Base-by-base conservation (phyloP, 1,140 invertebrate species). In the Drosophila kurseongensis region DNA sequence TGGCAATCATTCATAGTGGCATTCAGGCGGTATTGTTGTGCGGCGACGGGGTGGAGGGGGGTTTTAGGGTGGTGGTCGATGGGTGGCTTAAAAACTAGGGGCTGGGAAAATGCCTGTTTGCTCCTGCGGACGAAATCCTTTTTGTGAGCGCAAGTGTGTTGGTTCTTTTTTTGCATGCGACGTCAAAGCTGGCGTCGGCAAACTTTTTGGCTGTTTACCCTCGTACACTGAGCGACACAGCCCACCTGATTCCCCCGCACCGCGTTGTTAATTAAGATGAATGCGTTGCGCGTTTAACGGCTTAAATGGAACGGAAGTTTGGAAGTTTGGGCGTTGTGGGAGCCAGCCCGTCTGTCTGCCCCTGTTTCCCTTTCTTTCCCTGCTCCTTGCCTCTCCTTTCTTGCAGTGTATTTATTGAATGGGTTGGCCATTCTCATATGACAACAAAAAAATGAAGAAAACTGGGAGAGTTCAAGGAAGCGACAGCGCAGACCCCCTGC, bases 1-100 rank as follows among this genome's bases (percentile, higher is more conserved):
- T 60, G 79, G 83, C 83, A 88, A 88, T 88, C 83, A 88, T 88
- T 88, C 83, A 88, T 88, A 76, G 78, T 79, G 75, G 65, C 74
- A 54, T 68, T 68, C 61, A 41, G 78, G 72, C 52, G 81, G 69
- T 74, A 78, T 85, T 80, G 77, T 80, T 85, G 74, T 63, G 54
- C 41, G 59, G 42, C 56, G 44, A 47, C 9, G 5, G 27, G 41
- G 51, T 27, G 48, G 54, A 47, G 23, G 23, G 9, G 38, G 18
- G 14, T 10, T 27, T 36, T 18, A 36, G 13, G 59, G 58, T 35
- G 29, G 42, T 58, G 47, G 35, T 27, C 18, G 45, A 6, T 50
- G 47, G 47, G 48, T 54, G 51, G 51, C 5, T 8, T 5, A 38
- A 38, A 38, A n/a, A 7, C 14, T 38, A 23, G 51, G 32, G 51